phyloP scores from a whole-genome alignment of 2,113 vertebrate genomes.

The Shinisaurus crocodilurus region DNA sequence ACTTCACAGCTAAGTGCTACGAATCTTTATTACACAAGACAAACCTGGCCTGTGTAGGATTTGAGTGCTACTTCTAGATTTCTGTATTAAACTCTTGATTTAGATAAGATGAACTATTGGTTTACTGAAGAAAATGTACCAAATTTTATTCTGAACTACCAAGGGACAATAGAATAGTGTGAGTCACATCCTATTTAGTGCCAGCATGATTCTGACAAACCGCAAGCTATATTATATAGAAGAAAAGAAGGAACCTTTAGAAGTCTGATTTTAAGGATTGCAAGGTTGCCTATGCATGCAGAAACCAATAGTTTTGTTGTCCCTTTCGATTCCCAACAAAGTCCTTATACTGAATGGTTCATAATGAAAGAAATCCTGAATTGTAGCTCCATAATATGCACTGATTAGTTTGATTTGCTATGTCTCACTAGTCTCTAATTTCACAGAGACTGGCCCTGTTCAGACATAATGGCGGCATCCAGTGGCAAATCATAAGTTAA shows the following conservation, averaged over 20 bases:
- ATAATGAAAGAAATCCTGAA: background rate
- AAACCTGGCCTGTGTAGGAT: constrained; percentile 37
- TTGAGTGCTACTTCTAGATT: constrained; percentile 27
- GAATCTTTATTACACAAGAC: constrained; percentile 44
- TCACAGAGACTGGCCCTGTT: too few species aligned
- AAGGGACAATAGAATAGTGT: constrained; percentile 2
- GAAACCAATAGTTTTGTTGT: background rate
- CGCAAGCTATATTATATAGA: background rate
- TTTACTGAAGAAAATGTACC: constrained; percentile 38
- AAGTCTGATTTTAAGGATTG: background rate
- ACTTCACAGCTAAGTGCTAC: constrained; percentile 43
- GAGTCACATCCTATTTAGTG: constrained; percentile 48
- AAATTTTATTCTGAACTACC: constrained; percentile 45
- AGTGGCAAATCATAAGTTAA: too few species aligned
- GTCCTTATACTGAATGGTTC: background rate
- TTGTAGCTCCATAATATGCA: background rate
- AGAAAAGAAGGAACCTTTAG: background rate
- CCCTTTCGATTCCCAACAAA: background rate
- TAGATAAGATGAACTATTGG: constrained; percentile 26
- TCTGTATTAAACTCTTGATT: constrained; percentile 32
- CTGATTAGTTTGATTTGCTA: background rate
- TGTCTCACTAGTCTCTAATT: background rate
- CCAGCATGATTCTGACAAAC: constrained; percentile 11
- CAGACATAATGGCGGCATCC: too few species aligned
- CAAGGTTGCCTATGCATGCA: background rate